Conservation (phyloP, 1,140 invertebrate species). For the Drosophila nigromelanica region DNA sequence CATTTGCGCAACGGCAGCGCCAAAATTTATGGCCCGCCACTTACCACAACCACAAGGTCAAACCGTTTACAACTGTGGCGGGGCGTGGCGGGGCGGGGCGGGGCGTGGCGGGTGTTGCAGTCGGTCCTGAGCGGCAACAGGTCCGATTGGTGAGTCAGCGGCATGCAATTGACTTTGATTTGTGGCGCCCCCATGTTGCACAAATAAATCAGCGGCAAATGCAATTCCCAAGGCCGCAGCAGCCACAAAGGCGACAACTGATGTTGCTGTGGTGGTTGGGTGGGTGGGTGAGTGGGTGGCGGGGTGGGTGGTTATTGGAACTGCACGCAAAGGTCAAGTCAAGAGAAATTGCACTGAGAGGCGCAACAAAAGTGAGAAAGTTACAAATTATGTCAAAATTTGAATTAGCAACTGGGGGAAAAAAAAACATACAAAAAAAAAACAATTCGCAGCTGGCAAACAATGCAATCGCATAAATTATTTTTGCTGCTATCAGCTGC, state of each 20-base stretch:
- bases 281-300: neutral
- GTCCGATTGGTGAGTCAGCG: slow-evolving; percentile 68
- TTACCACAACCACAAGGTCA: slow-evolving; percentile 71
- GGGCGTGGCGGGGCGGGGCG: too few relatives aligned
- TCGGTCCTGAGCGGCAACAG: slow-evolving; percentile 25
- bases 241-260: slow-evolving; percentile 17
- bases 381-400: slow-evolving; percentile 80
- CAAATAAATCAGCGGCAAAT: slow-evolving; percentile 66
- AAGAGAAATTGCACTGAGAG: slow-evolving; percentile 65
- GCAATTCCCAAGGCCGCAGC: slow-evolving; percentile 63
- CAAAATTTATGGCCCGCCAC: slow-evolving; percentile 71
- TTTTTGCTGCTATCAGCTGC: slow-evolving; percentile 63
- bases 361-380: slow-evolving; percentile 70
- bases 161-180: slow-evolving; percentile 67
- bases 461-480: slow-evolving; percentile 71
- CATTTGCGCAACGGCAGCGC: slow-evolving; percentile 59
- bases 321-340: slow-evolving; percentile 61
- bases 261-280: neutral
- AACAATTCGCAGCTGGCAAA: slow-evolving; percentile 37
- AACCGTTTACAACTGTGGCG: slow-evolving; percentile 40
- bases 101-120: too few relatives aligned
- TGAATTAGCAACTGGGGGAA: slow-evolving; percentile 68
- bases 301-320: slow-evolving; percentile 1
- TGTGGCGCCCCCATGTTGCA: slow-evolving; percentile 48
- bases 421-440: slow-evolving; percentile 5